A percentile compares a stretch with the other conserved stretches of the same genome.
Conservation (phyloP, 2,113 vertebrate species). For the Cheilinus undulatus region DNA sequence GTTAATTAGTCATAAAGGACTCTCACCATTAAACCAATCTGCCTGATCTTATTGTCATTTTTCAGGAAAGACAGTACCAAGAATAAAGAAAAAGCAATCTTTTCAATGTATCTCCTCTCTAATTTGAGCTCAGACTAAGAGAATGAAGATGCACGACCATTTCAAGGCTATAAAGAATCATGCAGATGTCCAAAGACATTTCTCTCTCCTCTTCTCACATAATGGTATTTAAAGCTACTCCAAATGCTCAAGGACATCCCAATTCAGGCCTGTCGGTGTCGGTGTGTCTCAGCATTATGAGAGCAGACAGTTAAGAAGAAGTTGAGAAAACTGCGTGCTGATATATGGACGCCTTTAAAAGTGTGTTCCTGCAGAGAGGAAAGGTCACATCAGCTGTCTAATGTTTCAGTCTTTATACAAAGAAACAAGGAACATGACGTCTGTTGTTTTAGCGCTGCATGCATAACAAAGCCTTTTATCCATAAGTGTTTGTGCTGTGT, state of each 20-base stretch:
- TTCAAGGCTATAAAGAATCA: conserved; percentile 18
- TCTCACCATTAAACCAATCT: neutral
- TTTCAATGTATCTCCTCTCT: neutral
- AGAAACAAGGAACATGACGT: neutral
- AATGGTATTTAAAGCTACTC: conserved; percentile 41
- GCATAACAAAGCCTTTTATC: neutral
- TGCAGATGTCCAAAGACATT: conserved; percentile 31
- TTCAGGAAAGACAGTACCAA: too few species aligned
- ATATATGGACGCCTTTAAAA: neutral
- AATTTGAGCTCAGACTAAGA: conserved; percentile 4
- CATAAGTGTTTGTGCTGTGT: too few species aligned
- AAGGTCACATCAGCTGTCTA: conserved; percentile 11
- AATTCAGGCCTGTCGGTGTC: conserved; percentile 41
- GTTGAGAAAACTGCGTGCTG: conserved; percentile 21
- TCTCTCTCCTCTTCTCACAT: conserved; percentile 22
- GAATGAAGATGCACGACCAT: neutral
- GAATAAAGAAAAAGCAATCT: neutral
- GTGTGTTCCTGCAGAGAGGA: neutral
- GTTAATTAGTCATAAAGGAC: neutral
- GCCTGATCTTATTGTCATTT: neutral
- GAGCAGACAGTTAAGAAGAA: conserved; percentile 53
- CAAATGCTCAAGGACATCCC: conserved; percentile 45
- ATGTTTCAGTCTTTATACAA: neutral
- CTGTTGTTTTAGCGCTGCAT: neutral
- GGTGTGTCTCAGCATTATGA: conserved; percentile 38